Base-by-base conservation (phyloP, 2,113 vertebrate genomes). In the Nanorana parkeri region DNA sequence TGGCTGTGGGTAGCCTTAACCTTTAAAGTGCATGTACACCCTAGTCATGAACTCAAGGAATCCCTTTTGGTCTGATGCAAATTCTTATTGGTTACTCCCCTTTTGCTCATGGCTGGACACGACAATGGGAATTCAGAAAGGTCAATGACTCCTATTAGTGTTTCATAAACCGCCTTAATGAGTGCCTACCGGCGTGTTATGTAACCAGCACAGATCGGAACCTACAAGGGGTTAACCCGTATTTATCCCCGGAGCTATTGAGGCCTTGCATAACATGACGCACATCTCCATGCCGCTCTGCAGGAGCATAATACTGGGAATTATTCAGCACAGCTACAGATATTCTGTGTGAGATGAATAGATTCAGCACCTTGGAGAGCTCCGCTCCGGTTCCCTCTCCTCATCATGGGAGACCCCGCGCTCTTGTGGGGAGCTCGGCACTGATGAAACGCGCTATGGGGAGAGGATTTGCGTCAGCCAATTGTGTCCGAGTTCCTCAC, bases 281-380 rank as follows among this genome's bases (percentile, higher is more conserved):
- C 75, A 77, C 75, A 77, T 77, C 61, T 77, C 61, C 41, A 77
- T 28, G 75, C 61, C 60, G 73, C 23, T 61, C 32, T n/a, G 26
- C n/a, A 20, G 6, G 21, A 63, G 24, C 29, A 64, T 77, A 77
- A 77, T 65, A 61, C 66, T 41, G 26, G 19, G 65, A 54, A 29
- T 16, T 66, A 65, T 63, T 77, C 41, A 65, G 24, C 75, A 19
- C 17, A 54, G 24, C 7, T 54, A 26, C 41, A 13, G 23, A 20
- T 60, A 32, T 77, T 24, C 41, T 28, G 23, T 20, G 24, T 60
- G 73, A 77, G 66, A 20, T 77, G 36, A 52, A 61, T 41, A 28
- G 41, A 51, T 15, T n/a, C 61, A 64, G 75, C 21, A 65, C 74
- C 74, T n/a, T 17, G 75, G 60, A 65, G 41, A 77, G 47, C 61